A percentile compares a stretch with the other conserved stretches of the same genome.
phyloP scores from a whole-genome alignment of 1,140 invertebrate species.

The Drosophila oshimai region DNA sequence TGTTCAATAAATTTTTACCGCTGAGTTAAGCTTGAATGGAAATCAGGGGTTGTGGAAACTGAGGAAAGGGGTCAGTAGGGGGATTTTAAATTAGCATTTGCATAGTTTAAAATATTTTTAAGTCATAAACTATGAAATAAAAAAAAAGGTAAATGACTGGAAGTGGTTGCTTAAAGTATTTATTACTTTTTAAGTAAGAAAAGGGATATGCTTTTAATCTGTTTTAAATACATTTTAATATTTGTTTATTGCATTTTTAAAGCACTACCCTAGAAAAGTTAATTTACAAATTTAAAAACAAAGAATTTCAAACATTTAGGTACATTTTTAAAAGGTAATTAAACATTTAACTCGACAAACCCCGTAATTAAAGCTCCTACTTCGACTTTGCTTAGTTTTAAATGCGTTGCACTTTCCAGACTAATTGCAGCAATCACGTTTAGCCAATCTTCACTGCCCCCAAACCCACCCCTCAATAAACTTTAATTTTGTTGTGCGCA shows the following conservation, averaged over 20 bases:
- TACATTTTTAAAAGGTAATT: not conserved
- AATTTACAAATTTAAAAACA: too few species aligned
- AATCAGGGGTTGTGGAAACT: conserved; percentile 23
- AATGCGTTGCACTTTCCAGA: conserved; percentile 46
- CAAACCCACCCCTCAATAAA: conserved; percentile 17
- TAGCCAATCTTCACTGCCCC: conserved; percentile 16
- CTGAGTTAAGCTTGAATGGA: conserved; percentile 52
- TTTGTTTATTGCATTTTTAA: too few species aligned
- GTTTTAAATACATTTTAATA: too few species aligned
- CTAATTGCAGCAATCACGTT: conserved; percentile 64
- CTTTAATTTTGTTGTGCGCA: conserved; percentile 63
- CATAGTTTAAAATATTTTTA: conserved; percentile 23
- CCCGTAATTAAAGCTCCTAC: conserved; percentile 8
- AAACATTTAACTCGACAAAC: not conserved
- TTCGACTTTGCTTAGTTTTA: conserved; percentile 5
- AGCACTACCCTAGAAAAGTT: too few species aligned
- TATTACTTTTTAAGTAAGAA: too few species aligned
- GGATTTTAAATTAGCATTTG: conserved; percentile 33
- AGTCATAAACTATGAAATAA: not conserved
- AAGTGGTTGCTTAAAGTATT: too few species aligned
- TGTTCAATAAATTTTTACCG: conserved; percentile 49
- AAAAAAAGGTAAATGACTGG: too few species aligned
- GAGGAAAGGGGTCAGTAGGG: not conserved
- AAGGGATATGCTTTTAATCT: too few species aligned
- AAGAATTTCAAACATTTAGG: too few species aligned